Evolutionary conservation across 2,113 vertebrate species (phyloP).

Genomic region (Urocitellus parryii): DNA sequence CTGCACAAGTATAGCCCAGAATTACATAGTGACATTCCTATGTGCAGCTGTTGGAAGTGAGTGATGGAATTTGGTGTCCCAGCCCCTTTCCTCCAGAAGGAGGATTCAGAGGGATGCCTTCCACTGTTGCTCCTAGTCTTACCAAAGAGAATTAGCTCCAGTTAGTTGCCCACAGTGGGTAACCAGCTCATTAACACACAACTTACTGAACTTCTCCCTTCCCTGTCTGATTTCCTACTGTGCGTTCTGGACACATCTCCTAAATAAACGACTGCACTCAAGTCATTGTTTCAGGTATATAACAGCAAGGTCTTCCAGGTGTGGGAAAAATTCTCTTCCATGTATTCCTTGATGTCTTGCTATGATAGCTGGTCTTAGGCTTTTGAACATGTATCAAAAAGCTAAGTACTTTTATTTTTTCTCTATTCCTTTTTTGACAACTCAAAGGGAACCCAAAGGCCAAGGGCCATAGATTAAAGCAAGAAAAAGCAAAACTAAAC

Average conservation of each 20-base stretch:
- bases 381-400: constrained; percentile 3
- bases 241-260: not conserved
- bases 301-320: not conserved
- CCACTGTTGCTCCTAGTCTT: not conserved
- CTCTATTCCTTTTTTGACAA: not conserved
- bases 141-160: not conserved
- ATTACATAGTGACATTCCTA: not conserved
- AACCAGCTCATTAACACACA: not conserved
- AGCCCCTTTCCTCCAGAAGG: not conserved
- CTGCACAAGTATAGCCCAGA: not conserved
- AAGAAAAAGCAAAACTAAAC: not conserved
- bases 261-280: not conserved
- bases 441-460: not conserved
- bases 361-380: not conserved
- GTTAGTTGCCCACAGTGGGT: not conserved
- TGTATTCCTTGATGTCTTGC: not conserved
- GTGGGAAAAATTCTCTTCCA: not conserved
- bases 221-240: not conserved
- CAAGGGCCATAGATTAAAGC: not conserved
- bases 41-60: not conserved
- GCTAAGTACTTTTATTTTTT: not conserved
- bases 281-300: not conserved
- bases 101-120: not conserved
- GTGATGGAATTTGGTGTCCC: not conserved
- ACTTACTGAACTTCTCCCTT: not conserved